These are phyloP conservation scores for Synanthedon formicaeformis DNA, from an alignment of 2,888 invertebrate species.

Conservation along the genomic window DNA sequence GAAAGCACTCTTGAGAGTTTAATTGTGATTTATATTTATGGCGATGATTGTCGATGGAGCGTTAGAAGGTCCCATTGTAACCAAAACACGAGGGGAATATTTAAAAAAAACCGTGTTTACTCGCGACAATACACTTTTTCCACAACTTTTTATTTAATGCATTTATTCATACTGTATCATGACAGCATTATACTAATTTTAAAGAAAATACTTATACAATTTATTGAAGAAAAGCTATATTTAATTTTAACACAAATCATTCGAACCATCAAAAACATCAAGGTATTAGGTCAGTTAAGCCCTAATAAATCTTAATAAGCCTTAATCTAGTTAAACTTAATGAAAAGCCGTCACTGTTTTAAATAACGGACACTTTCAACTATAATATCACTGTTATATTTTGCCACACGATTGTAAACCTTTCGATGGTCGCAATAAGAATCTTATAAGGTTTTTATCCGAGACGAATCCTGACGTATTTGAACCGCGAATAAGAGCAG, in stretches of 20 bases:
- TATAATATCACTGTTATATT: background rate
- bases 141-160: too few relatives aligned
- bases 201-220: too few relatives aligned
- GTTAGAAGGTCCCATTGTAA: conserved; percentile 2
- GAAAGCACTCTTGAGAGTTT: conserved; percentile 4
- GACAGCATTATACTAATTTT: too few relatives aligned
- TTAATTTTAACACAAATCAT: too few relatives aligned
- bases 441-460: background rate
- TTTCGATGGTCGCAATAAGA: background rate
- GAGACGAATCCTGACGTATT: too few relatives aligned
- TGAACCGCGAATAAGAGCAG: too few relatives aligned
- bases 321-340: background rate
- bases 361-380: background rate
- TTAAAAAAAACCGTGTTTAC: background rate
- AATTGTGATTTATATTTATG: conserved; percentile 13
- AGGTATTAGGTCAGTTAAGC: too few relatives aligned
- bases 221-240: too few relatives aligned
- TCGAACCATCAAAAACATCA: too few relatives aligned
- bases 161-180: too few relatives aligned
- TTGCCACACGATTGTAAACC: background rate
- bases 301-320: background rate
- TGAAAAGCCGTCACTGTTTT: background rate
- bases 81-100: background rate
- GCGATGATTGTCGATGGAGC: conserved; percentile 19
- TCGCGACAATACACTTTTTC: too few relatives aligned